Conservation (phyloP, 2,888 invertebrate species). For the Hypselothyrea guttata region DNA sequence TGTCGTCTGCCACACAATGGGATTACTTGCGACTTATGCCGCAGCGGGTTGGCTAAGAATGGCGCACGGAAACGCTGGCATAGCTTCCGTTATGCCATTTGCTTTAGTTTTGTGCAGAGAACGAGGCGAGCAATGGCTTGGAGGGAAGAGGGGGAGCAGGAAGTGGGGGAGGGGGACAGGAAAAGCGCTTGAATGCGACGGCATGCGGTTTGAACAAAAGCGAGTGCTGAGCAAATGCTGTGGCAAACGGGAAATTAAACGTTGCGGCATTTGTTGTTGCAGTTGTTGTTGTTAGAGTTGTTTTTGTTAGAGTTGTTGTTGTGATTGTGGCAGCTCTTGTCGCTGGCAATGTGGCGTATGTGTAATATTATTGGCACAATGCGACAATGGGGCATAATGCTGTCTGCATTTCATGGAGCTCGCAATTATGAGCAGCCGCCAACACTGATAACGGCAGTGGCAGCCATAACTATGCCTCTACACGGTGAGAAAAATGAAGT, state of each 20-base stretch:
- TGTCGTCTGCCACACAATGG: neutral
- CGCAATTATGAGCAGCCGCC: slow-evolving; percentile 40
- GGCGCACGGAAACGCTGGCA: slow-evolving; percentile 62
- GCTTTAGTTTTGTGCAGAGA: slow-evolving; percentile 30
- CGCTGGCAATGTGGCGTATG: slow-evolving; percentile 65
- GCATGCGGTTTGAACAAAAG: slow-evolving; percentile 45
- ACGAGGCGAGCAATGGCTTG: too few species aligned
- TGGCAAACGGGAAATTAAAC: slow-evolving; percentile 54
- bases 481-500: slow-evolving; percentile 28
- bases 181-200: slow-evolving; percentile 55
- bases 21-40: neutral
- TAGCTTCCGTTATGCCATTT: slow-evolving; percentile 55
- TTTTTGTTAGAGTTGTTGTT: neutral
- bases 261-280: slow-evolving; percentile 29
- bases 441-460: slow-evolving; percentile 39
- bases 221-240: slow-evolving; percentile 14
- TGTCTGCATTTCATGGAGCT: slow-evolving; percentile 41
- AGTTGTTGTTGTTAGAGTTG: slow-evolving; percentile 11
- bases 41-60: slow-evolving; percentile 52
- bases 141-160: neutral
- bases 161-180: slow-evolving; percentile 17
- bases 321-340: neutral
- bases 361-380: slow-evolving; percentile 69
- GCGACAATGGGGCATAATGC: slow-evolving; percentile 30
- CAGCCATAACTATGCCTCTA: slow-evolving; percentile 1